A percentile compares a stretch with the other conserved stretches of the same genome.
These are phyloP conservation scores for Rhopalosiphum padi DNA, from an alignment of 1,140 invertebrate genomes.

Conservation along the genomic window DNA sequence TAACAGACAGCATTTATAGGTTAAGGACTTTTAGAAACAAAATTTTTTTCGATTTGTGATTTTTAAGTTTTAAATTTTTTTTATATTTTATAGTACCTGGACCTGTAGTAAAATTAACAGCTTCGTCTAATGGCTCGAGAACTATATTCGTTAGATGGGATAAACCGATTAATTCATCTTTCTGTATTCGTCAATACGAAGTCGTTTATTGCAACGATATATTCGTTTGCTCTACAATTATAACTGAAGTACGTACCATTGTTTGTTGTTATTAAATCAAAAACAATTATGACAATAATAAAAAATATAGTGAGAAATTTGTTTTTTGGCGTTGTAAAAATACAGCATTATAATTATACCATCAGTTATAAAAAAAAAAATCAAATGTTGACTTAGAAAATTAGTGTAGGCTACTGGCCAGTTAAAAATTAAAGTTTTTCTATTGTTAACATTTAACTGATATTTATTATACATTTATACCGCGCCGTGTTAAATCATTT, in stretches of 20 bases:
- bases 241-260: neutral
- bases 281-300: neutral
- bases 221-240: neutral
- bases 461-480: neutral
- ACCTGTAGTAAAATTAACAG: neutral
- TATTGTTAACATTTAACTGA: neutral
- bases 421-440: neutral
- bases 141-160: slow-evolving; percentile 20
- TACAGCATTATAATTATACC: too few relatives aligned
- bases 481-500: neutral
- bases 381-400: neutral
- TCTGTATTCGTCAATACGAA: neutral
- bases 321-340: neutral
- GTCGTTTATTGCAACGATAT: neutral
- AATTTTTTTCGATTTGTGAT: neutral
- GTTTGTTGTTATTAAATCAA: neutral
- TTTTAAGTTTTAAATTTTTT: neutral
- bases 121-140: neutral
- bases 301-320: neutral
- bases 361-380: too few relatives aligned
- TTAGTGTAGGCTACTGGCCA: neutral
- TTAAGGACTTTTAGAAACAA: too few relatives aligned
- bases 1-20: too few relatives aligned
- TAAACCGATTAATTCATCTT: neutral
- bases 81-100: neutral